A percentile compares a stretch with the other conserved stretches of the same genome.
Conservation (phyloP, 2,888 invertebrate genomes). For the Celastrina argiolus region DNA sequence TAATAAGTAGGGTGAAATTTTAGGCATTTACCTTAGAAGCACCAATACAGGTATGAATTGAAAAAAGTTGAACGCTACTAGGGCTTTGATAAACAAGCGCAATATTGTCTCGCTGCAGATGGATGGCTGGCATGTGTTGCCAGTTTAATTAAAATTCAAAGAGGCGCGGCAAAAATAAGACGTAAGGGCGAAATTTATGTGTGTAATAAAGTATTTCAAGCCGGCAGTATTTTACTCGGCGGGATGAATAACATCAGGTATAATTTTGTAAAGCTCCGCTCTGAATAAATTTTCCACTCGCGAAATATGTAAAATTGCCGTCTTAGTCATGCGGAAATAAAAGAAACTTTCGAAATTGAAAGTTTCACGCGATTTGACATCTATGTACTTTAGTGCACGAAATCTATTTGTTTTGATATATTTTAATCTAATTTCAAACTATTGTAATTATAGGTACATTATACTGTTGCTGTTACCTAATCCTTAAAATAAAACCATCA, state of each 20-base stretch:
- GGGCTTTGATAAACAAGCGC: constrained; percentile 15
- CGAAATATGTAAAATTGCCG: constrained; percentile 1
- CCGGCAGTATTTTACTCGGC: constrained; percentile 16
- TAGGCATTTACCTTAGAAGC: too few species aligned
- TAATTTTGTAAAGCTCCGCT: constrained; percentile 1
- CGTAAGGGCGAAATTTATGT: constrained; percentile 40
- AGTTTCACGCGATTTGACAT: background rate
- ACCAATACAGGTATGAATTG: too few species aligned
- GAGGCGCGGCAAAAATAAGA: constrained; percentile 43
- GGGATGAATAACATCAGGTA: constrained; percentile 13
- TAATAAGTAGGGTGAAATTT: too few species aligned
- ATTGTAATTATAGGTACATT: too few species aligned
- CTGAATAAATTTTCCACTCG: constrained; percentile 13
- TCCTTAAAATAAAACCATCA: too few species aligned
- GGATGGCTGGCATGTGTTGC: constrained; percentile 14
- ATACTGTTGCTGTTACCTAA: too few species aligned
- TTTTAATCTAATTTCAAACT: too few species aligned
- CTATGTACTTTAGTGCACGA: too few species aligned
- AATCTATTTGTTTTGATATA: too few species aligned
- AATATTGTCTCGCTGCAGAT: constrained; percentile 16
- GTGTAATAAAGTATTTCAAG: constrained; percentile 39
- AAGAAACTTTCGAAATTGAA: background rate
- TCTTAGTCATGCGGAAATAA: background rate
- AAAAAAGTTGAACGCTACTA: constrained; percentile 8
- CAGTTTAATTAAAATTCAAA: constrained; percentile 37